Evolutionary conservation across 2,113 vertebrate genomes (phyloP).

Genomic region (Coryphaenoides rupestris): DNA sequence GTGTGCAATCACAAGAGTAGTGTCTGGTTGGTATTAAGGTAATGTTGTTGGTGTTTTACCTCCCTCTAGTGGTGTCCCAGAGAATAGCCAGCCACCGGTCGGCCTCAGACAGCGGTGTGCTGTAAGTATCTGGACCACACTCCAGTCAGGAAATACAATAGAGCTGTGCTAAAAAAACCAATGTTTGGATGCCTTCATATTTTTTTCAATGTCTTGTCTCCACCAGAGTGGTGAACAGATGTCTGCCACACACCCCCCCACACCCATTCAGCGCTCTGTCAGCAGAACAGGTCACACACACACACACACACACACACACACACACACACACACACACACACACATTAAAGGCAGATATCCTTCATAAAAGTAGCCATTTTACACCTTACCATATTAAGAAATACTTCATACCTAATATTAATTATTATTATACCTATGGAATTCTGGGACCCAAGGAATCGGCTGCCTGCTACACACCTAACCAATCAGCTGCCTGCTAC

Average conservation of each 20-base stretch:
- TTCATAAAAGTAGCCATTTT: no score
- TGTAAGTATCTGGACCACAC: constrained; percentile 47
- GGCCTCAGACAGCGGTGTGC: constrained; percentile 59
- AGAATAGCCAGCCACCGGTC: constrained; percentile 42
- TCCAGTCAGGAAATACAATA: neutral
- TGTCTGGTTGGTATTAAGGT: neutral
- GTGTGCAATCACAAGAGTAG: neutral
- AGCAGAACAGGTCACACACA: constrained; percentile 60
- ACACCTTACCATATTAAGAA: no score
- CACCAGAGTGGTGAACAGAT: constrained; percentile 68
- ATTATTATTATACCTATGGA: no score
- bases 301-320: neutral
- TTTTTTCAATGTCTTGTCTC: neutral
- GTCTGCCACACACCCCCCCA: constrained; percentile 11
- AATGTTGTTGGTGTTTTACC: constrained; percentile 36
- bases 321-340: constrained; percentile 2
- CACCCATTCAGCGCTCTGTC: constrained; percentile 48
- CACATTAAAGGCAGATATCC: neutral
- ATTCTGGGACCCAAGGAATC: no score
- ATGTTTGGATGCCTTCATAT: neutral
- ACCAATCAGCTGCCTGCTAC: no score
- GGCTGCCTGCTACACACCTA: no score
- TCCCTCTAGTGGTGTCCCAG: constrained; percentile 69
- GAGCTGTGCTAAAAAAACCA: neutral
- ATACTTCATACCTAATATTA: no score